phyloP scores from a whole-genome alignment of 2,888 invertebrate genomes.

The Hypselothyrea guttata region DNA sequence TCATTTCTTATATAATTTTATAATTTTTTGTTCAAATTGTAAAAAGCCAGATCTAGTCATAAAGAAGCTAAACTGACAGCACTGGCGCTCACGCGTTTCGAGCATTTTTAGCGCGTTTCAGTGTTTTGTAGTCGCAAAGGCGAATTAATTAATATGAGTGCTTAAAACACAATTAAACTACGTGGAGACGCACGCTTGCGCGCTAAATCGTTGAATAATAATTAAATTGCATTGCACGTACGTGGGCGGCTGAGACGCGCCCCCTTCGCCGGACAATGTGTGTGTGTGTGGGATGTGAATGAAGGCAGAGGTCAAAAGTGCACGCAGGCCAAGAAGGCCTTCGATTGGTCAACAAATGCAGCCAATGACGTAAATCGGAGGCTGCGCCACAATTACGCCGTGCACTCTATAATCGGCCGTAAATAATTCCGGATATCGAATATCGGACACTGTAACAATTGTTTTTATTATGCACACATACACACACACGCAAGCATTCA shows the following conservation, averaged over 20 bases:
- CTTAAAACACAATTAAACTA: conserved; percentile 41
- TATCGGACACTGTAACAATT: conserved; percentile 14
- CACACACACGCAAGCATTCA: neutral
- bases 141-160: conserved; percentile 53
- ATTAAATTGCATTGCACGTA: conserved; percentile 11
- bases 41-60: conserved; percentile 17
- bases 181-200: conserved; percentile 48
- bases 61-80: too few species aligned
- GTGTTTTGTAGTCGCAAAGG: conserved; percentile 34
- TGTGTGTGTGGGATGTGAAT: conserved; percentile 29
- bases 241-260: conserved; percentile 30
- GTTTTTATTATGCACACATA: conserved; percentile 48
- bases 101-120: conserved; percentile 37
- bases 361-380: conserved; percentile 25
- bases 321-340: conserved; percentile 34
- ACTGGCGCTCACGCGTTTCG: conserved; percentile 28
- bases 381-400: conserved; percentile 3
- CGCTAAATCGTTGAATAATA: too few species aligned
- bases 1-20: too few species aligned
- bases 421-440: conserved; percentile 1
- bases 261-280: conserved; percentile 13
- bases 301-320: conserved; percentile 70
- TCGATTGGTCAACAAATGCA: conserved; percentile 20
- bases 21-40: too few species aligned
- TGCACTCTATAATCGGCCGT: conserved; percentile 4